Evolutionary conservation across 2,888 invertebrate species (phyloP), one percentile per base, ranked within the genome.

Genomic region (Chymomyza caudatula): DNA sequence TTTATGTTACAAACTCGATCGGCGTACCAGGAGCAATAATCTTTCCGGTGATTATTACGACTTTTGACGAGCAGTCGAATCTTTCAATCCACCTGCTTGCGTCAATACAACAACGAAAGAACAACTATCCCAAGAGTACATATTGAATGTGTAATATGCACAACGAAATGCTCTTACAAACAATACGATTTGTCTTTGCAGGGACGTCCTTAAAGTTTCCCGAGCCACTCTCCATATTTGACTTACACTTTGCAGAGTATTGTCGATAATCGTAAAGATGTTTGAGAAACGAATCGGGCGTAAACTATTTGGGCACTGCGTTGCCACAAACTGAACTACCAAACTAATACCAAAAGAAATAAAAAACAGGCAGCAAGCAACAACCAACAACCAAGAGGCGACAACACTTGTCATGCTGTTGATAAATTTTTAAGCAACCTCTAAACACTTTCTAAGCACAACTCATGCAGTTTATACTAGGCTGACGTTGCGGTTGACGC

Each of bases 371-470:
- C n/a, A n/a, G n/a, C n/a, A n/a, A n/a, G n/a, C n/a, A n/a, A n/a
- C n/a, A 23, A 23, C 25, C 17, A 15, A 37, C 19, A 42, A 1
- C 17, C 17, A 15, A 15, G 44, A 5, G 44, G 76, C 77, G 69
- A 75, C 75, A 82, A 73, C 75, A 80, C 81, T 84, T 79, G 77
- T 84, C 81, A 79, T 82, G 76, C 70, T 70, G 65, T 72, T 85
- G 72, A 86, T 85, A 86, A 84, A 85, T 85, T 78, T 87, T 86
- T 84, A 82, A 87, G 79, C 77, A 74, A 79, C 73, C 79, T 76
- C 85, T 84, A 84, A 86, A 87, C 79, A 87, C 84, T 83, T 77
- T 72, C 79, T 76, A 77, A 85, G 77, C 74, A 76, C 20, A 23
- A 51, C 47, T 19, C 22, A 20, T 52, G 4, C 20, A 47, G 17